A percentile compares a stretch with the other conserved stretches of the same genome.
Conservation (phyloP, 1,140 invertebrate species). For the Diachasma alloeum region DNA sequence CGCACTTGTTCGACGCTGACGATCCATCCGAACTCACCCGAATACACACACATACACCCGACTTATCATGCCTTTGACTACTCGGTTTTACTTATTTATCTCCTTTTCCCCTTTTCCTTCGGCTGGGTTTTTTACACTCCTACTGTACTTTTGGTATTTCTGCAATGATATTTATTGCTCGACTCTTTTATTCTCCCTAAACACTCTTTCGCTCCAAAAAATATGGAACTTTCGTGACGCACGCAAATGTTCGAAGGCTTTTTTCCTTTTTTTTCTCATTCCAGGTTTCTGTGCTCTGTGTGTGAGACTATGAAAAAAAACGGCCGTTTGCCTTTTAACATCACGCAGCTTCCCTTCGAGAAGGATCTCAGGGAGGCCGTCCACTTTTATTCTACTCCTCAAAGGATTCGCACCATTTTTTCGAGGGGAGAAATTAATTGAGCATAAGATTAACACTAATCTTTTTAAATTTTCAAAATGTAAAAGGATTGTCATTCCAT, state of each 20-base stretch:
- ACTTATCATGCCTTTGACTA: no score
- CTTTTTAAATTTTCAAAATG: background rate
- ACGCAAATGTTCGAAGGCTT: background rate
- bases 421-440: background rate
- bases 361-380: background rate
- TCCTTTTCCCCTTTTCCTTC: background rate
- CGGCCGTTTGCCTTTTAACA: background rate
- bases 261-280: background rate
- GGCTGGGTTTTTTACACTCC: no score
- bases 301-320: background rate
- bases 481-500: no score
- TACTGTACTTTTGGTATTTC: background rate
- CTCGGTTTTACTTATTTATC: background rate
- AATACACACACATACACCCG: background rate
- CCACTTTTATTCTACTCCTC: background rate
- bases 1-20: conserved; percentile 4
- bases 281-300: background rate
- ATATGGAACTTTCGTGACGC: background rate
- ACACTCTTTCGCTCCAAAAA: background rate
- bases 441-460: background rate
- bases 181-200: background rate
- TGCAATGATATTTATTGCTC: background rate
- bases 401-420: background rate
- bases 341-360: background rate
- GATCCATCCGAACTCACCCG: conserved; percentile 28